Evolutionary conservation across 2,888 invertebrate genomes (phyloP).

Genomic region (Heteropelma amictum): DNA sequence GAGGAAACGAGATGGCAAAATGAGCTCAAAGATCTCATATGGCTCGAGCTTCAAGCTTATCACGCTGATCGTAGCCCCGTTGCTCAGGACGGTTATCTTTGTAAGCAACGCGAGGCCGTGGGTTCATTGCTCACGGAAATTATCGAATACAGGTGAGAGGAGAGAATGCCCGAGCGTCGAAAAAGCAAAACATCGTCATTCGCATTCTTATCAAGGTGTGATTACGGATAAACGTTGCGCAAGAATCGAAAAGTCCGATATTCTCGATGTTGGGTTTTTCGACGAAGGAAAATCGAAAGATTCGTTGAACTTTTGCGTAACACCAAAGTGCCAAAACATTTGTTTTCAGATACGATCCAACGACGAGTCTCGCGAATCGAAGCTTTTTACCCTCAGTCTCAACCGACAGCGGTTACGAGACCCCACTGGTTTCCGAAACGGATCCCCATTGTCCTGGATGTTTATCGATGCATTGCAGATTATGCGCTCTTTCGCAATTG

Average conservation of each 20-base stretch:
- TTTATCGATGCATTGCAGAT: conserved; percentile 85
- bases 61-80: conserved; percentile 86
- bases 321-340: background rate
- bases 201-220: background rate
- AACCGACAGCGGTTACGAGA: conserved; percentile 55
- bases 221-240: too few species aligned
- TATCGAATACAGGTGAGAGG: conserved; percentile 84
- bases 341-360: conserved; percentile 64
- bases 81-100: conserved; percentile 89
- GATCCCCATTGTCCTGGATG: conserved; percentile 82
- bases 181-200: background rate
- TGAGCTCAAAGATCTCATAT: conserved; percentile 92
- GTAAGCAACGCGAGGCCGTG: conserved; percentile 85
- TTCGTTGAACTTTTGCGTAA: too few species aligned
- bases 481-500: conserved; percentile 86
- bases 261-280: too few species aligned
- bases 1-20: conserved; percentile 94
- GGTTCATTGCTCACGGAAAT: conserved; percentile 86
- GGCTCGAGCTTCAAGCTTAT: conserved; percentile 93
- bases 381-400: conserved; percentile 52
- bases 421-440: conserved; percentile 50
- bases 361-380: conserved; percentile 60
- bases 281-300: background rate
- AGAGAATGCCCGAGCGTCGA: background rate
- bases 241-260: too few species aligned